phyloP scores from a whole-genome alignment of 2,888 invertebrate genomes.

The Kryphioiulus occultus region DNA sequence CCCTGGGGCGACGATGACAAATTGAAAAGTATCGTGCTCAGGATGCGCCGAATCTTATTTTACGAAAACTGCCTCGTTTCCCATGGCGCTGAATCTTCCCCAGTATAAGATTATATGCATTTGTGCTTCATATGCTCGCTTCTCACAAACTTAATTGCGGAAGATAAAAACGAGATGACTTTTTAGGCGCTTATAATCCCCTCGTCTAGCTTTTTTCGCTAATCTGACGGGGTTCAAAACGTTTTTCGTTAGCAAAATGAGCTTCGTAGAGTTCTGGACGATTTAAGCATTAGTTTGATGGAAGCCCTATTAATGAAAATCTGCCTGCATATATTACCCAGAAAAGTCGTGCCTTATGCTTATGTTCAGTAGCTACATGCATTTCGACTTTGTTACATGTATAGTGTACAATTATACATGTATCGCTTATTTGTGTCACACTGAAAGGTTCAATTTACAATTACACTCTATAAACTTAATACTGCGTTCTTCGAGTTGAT shows the following conservation, averaged over 20 bases:
- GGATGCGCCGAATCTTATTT: background rate
- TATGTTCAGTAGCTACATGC: too few species aligned
- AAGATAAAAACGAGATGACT: slow-evolving; percentile 5
- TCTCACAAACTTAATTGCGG: background rate
- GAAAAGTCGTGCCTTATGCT: too few species aligned
- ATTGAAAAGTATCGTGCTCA: background rate
- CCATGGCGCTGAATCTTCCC: background rate
- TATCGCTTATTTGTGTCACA: too few species aligned
- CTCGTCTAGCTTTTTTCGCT: background rate
- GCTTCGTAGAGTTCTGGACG: background rate
- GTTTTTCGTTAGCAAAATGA: background rate
- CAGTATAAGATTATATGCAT: background rate
- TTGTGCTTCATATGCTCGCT: background rate
- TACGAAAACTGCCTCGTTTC: background rate
- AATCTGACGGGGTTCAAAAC: background rate
- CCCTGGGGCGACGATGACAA: background rate
- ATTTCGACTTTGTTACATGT: too few species aligned
- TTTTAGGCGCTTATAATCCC: background rate
- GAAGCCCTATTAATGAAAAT: background rate
- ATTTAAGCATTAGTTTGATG: background rate
- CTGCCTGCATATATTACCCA: too few species aligned
- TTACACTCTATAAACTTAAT: too few species aligned
- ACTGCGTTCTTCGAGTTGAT: too few species aligned
- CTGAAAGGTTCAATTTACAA: too few species aligned
- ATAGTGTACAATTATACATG: too few species aligned